phyloP scores from a whole-genome alignment of 2,797 vertebrate genomes.

The Esox lucius region DNA sequence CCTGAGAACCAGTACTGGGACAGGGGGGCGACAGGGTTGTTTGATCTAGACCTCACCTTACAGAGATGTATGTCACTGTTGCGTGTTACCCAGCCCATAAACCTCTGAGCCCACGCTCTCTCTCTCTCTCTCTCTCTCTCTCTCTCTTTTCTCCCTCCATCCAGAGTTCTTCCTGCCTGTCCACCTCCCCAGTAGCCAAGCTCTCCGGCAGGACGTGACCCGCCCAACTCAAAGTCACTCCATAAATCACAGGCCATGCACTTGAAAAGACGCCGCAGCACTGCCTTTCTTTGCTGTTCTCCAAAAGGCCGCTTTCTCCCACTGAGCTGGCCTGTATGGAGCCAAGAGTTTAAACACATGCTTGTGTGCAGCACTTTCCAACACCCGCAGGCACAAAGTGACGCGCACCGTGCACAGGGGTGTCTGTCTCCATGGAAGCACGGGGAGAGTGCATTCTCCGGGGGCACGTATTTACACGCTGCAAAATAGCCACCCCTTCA shows the following conservation, averaged over 20 bases:
- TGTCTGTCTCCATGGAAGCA: slow-evolving; percentile 68
- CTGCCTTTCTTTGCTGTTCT: slow-evolving; percentile 48
- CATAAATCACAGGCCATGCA: slow-evolving; percentile 65
- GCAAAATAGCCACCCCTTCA: slow-evolving; percentile 32
- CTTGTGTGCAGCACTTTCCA: slow-evolving; percentile 56
- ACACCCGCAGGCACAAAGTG: slow-evolving; percentile 58
- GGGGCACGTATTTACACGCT: slow-evolving; percentile 38
- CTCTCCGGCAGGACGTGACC: slow-evolving; percentile 50
- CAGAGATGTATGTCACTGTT: slow-evolving; percentile 35
- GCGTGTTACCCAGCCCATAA: slow-evolving; percentile 30
- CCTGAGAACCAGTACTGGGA: slow-evolving; percentile 26
- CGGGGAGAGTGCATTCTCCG: slow-evolving; percentile 31
- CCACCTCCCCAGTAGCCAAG: slow-evolving; percentile 42
- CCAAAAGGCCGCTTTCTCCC: slow-evolving; percentile 54
- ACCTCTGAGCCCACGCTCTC: slow-evolving; percentile 22
- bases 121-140: slow-evolving; percentile 7
- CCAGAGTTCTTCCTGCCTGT: slow-evolving; percentile 25
- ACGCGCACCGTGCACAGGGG: slow-evolving; percentile 40
- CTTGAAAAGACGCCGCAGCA: slow-evolving; percentile 50
- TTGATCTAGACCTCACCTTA: slow-evolving; percentile 53
- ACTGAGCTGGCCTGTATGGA: slow-evolving; percentile 32
- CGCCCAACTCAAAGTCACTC: slow-evolving; percentile 54
- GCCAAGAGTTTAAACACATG: slow-evolving; percentile 60
- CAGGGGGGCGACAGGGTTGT: slow-evolving; percentile 30
- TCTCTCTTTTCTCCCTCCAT: slow-evolving; percentile 17